A percentile compares a stretch with the other conserved stretches of the same genome.
Evolutionary conservation across 2,113 vertebrate genomes (phyloP).

Genomic region (Ramphastos sulfuratus): DNA sequence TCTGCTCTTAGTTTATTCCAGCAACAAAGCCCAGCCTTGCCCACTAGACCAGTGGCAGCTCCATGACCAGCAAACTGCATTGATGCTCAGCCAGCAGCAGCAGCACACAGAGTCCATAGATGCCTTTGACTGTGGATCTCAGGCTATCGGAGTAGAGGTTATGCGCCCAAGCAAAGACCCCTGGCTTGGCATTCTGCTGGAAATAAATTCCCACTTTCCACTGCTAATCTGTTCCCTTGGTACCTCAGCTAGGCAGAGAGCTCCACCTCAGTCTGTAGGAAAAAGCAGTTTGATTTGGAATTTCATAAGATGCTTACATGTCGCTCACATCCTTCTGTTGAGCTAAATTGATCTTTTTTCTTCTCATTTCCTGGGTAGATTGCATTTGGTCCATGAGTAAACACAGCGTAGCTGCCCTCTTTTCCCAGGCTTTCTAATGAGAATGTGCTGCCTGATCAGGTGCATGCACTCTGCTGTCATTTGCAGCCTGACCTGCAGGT

Average conservation of each 20-base stretch:
- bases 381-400: conserved; percentile 78
- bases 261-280: conserved; percentile 35
- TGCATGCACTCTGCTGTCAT: conserved; percentile 84
- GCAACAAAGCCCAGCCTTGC: not conserved
- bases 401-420: conserved; percentile 73
- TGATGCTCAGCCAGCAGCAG: not conserved
- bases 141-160: not conserved
- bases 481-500: conserved; percentile 83
- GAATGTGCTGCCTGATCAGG: conserved; percentile 85
- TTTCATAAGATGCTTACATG: conserved; percentile 69
- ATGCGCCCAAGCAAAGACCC: not conserved
- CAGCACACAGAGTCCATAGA: not conserved
- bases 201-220: conserved; percentile 27
- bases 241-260: conserved; percentile 16
- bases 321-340: conserved; percentile 67
- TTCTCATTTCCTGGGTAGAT: conserved; percentile 76
- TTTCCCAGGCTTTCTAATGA: conserved; percentile 82
- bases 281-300: conserved; percentile 66
- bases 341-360: conserved; percentile 72
- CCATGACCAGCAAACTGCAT: not conserved
- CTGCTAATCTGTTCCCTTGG: conserved; percentile 51
- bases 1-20: conserved; percentile 51
- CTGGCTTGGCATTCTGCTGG: not conserved
- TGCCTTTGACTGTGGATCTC: not conserved
- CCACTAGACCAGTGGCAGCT: not conserved